phyloP scores from a whole-genome alignment of 2,888 invertebrate species.

The Eremobia ochroleuca region DNA sequence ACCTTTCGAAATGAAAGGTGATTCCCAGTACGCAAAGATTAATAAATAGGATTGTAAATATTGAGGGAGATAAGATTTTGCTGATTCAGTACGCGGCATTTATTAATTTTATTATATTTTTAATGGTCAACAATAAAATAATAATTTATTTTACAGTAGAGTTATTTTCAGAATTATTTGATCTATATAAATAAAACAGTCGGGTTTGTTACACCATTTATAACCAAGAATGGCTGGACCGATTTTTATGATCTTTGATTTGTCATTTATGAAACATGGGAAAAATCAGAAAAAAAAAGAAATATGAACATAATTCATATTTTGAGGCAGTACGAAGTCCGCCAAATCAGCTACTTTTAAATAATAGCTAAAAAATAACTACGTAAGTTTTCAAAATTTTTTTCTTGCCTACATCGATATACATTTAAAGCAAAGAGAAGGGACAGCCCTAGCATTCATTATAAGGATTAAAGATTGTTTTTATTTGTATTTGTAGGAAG shows the following conservation, averaged over 20 bases:
- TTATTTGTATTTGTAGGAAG: background rate
- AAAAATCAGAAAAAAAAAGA: too few relatives aligned
- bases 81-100: background rate
- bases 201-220: too few relatives aligned
- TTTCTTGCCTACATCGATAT: background rate
- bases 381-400: background rate
- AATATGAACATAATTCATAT: too few relatives aligned
- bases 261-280: too few relatives aligned
- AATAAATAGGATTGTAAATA: constrained; percentile 17
- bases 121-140: background rate
- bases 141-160: background rate
- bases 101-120: background rate
- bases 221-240: too few relatives aligned
- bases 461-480: constrained; percentile 1
- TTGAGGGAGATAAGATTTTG: background rate
- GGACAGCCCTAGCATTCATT: constrained; percentile 16
- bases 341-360: too few relatives aligned
- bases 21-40: background rate
- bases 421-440: background rate
- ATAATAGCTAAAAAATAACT: background rate
- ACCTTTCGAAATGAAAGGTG: background rate
- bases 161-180: background rate
- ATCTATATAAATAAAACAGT: too few relatives aligned
- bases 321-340: too few relatives aligned
- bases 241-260: too few relatives aligned